These are phyloP conservation scores for Aphrocallistes beatrix DNA, from an alignment of 37 sponge, comb jelly and placozoan genomes.

Conservation along the genomic window DNA sequence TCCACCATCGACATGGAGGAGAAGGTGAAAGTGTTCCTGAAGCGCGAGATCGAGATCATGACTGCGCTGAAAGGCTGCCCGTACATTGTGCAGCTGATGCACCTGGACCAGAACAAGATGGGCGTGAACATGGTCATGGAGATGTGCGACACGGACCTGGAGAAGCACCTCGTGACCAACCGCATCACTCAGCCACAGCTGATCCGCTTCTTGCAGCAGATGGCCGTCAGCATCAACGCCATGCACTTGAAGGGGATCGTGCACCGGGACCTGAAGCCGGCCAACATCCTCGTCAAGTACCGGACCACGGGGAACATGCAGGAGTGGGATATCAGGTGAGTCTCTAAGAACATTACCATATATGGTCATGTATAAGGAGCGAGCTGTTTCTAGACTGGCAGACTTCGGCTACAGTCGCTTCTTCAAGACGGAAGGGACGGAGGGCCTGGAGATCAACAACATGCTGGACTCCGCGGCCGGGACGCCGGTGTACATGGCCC, in stretches of 20 bases:
- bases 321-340: neutral
- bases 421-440: slow-evolving; percentile 59
- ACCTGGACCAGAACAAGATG: slow-evolving; percentile 17
- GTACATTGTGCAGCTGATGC: slow-evolving; percentile 49
- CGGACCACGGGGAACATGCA: neutral
- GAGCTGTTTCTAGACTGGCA: slow-evolving; percentile 51
- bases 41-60: slow-evolving; percentile 68
- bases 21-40: slow-evolving; percentile 64
- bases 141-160: slow-evolving; percentile 76
- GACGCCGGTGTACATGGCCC: slow-evolving; percentile 84
- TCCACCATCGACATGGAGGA: slow-evolving; percentile 56
- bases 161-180: slow-evolving; percentile 51
- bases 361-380: neutral
- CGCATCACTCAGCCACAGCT: slow-evolving; percentile 40
- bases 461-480: slow-evolving; percentile 59
- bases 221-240: slow-evolving; percentile 57
- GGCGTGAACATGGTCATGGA: slow-evolving; percentile 50
- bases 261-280: slow-evolving; percentile 75
- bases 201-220: slow-evolving; percentile 6
- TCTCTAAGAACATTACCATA: neutral
- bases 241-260: slow-evolving; percentile 54
- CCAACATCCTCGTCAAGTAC: slow-evolving; percentile 64
- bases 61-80: slow-evolving; percentile 38
- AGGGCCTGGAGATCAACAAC: slow-evolving; percentile 51
- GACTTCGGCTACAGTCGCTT: slow-evolving; percentile 87